These are phyloP conservation scores for Megaceryle maxima DNA, from an alignment of 2,113 vertebrate genomes.

Conservation along the genomic window DNA sequence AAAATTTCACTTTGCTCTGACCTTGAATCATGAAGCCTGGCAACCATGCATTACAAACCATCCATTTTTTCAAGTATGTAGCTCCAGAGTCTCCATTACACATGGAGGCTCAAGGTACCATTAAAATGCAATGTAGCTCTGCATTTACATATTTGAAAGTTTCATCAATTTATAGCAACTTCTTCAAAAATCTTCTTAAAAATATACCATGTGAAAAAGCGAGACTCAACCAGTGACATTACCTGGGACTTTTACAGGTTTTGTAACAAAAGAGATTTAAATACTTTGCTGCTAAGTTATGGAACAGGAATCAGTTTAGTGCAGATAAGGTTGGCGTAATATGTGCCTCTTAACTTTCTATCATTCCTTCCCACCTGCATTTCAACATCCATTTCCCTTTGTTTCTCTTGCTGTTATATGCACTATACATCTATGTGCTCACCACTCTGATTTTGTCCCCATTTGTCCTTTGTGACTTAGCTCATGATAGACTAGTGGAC, in stretches of 20 bases:
- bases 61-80: neutral
- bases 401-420: neutral
- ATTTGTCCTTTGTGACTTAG: neutral
- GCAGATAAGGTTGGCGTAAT: neutral
- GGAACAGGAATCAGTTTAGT: neutral
- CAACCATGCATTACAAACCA: neutral
- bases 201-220: neutral
- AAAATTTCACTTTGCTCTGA: constrained; percentile 3
- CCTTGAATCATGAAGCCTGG: constrained; percentile 1
- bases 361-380: neutral
- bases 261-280: neutral
- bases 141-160: neutral
- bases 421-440: neutral
- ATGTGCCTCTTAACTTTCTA: neutral
- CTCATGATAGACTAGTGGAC: neutral
- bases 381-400: neutral
- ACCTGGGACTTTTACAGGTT: neutral
- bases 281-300: neutral
- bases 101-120: neutral
- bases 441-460: neutral
- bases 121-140: neutral
- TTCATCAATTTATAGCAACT: neutral
- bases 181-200: neutral
- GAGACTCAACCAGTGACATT: neutral
- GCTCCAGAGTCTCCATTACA: neutral